Evolutionary conservation across 2,888 invertebrate genomes (phyloP).

Genomic region (Ryuthela nishihirai): DNA sequence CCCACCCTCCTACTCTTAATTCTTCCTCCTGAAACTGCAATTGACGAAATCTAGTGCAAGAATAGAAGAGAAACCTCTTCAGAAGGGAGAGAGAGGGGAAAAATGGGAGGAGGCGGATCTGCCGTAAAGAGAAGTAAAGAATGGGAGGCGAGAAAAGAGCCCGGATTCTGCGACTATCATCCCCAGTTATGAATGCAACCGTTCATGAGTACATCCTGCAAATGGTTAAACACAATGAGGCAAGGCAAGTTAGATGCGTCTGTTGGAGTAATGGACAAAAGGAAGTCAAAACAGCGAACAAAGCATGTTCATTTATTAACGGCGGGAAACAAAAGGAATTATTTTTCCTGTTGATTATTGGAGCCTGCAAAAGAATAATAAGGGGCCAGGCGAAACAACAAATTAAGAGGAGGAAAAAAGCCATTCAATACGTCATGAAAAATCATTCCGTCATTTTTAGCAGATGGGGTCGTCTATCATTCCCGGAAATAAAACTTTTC

Average conservation of each 20-base stretch:
- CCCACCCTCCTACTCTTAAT: no score
- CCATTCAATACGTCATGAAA: conserved; percentile 23
- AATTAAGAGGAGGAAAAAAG: not conserved
- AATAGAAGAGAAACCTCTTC: no score
- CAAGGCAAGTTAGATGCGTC: conserved; percentile 5
- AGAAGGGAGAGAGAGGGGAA: no score
- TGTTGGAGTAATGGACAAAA: no score
- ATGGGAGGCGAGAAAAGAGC: no score
- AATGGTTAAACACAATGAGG: conserved; percentile 19
- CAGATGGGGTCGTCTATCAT: no score
- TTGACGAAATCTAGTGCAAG: no score
- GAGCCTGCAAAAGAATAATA: conserved; percentile 22
- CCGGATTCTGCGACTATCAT: no score
- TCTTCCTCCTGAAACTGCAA: no score
- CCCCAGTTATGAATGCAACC: conserved; percentile 5
- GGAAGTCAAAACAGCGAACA: conserved; percentile 14
- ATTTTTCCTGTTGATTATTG: conserved; percentile 24
- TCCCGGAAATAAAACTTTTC: no score
- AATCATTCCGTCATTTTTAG: conserved; percentile 18
- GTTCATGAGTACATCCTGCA: conserved; percentile 16
- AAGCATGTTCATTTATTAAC: conserved; percentile 27
- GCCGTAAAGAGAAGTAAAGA: no score
- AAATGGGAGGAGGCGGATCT: no score
- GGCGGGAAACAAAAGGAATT: conserved; percentile 24
- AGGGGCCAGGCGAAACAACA: conserved; percentile 19